A percentile compares a stretch with the other conserved stretches of the same genome.
phyloP scores from a whole-genome alignment of 2,797 vertebrate genomes.

The Clamator glandarius region DNA sequence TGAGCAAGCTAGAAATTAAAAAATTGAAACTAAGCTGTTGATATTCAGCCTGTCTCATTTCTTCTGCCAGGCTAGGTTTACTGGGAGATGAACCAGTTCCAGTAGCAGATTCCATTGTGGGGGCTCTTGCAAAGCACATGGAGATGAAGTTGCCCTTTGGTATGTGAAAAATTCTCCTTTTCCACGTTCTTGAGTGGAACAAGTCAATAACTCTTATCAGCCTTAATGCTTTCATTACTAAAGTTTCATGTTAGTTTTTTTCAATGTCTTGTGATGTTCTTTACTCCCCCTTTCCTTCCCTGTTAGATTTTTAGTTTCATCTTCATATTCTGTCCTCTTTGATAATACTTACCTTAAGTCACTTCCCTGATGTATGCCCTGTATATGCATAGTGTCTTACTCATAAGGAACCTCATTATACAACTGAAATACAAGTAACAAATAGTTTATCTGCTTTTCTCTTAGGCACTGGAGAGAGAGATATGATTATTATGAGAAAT shows the following conservation, averaged over 20 bases:
- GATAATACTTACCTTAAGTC: neutral
- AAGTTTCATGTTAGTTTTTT: neutral
- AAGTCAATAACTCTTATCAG: neutral
- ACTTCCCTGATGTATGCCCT: neutral
- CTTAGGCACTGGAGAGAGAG: constrained; percentile 84
- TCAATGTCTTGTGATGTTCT: neutral
- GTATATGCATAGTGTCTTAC: neutral
- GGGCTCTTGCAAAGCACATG: constrained; percentile 89
- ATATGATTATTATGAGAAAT: constrained; percentile 94
- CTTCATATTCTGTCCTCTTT: neutral
- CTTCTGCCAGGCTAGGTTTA: constrained; percentile 87
- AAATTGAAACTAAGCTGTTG: neutral
- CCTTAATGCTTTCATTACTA: neutral
- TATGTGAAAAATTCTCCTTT: constrained; percentile 62
- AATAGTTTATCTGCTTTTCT: constrained; percentile 30
- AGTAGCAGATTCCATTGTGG: constrained; percentile 85
- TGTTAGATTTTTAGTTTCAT: neutral
- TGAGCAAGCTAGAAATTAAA: neutral
- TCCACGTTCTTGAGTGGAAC: neutral
- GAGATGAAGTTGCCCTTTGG: constrained; percentile 88
- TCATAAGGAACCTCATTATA: neutral
- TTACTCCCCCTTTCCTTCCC: neutral
- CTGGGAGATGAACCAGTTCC: constrained; percentile 87
- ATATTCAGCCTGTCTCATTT: neutral
- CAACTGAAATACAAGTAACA: neutral